Base-by-base conservation (phyloP, 2,888 invertebrate genomes). In the Xestia c-nigrum region DNA sequence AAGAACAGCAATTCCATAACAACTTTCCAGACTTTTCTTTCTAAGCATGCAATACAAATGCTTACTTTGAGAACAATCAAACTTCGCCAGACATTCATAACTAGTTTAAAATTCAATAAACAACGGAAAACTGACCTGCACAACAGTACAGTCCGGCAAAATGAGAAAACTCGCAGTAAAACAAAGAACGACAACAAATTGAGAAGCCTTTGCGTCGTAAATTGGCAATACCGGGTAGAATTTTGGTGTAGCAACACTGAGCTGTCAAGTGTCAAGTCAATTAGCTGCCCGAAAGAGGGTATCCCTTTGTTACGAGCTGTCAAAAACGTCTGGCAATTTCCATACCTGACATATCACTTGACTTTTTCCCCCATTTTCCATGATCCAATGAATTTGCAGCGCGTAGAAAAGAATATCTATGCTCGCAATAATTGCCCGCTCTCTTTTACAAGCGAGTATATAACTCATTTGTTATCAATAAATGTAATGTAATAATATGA, bases 51-150 rank as follows among this genome's bases (percentile, higher is more conserved):
- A 31, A 65, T 68, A 81, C 55, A 66, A 66, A 55, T 61, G 46
- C 61, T 52, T 43, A 74, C 66, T 59, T 47, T n/a, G 14, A 69
- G 50, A 80, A 82, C 81, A 78, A 73, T 81, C 43, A 14, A 69
- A 81, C 78, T 83, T 63, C 19, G 24, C 43, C 43, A 69, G 65
- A 69, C 72, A 73, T 66, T 69, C 40, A 31, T n/a, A 66, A 73
- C 78, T 55, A 83, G 78, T 81, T 78, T 78, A 65, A 69, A 76
- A 82, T 81, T 81, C 38, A 81, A 83, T 83, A 77, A 82, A 77
- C 66, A 76, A 61, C 50, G 9, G 24, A 55, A 61, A 72, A 77
- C 72, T 57, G 72, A 81, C 72, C 59, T 5, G n/a, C 10, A 40
- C 59, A n/a, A 47, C 12, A 38, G 24, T 19, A 31, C n/a, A 14